Evolutionary conservation across 2,888 invertebrate genomes (phyloP).

Genomic region (Pyrrhia umbra): DNA sequence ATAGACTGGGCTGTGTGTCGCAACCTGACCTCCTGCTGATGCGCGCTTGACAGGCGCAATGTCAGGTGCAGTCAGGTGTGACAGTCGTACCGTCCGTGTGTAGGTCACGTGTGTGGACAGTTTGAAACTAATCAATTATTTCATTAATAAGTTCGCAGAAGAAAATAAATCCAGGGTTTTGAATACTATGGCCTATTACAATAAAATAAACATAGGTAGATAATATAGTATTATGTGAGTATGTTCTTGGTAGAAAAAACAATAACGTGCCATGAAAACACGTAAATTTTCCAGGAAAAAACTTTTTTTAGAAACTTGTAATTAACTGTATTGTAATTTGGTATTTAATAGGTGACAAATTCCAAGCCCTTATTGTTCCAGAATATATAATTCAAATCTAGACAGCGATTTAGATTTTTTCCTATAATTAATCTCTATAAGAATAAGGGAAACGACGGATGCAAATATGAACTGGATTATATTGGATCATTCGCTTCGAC

Average conservation of each 20-base stretch:
- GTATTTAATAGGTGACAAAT: conserved; percentile 29
- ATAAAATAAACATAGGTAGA: neutral
- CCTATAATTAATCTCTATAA: too few species aligned
- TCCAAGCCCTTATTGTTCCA: conserved; percentile 4
- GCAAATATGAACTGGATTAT: too few species aligned
- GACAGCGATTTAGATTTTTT: too few species aligned
- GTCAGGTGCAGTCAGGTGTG: conserved; percentile 66
- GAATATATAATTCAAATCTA: too few species aligned
- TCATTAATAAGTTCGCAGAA: too few species aligned
- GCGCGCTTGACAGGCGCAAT: conserved; percentile 62
- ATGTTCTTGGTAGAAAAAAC: neutral
- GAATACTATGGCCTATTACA: too few species aligned
- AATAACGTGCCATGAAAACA: neutral
- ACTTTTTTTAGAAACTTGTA: conserved; percentile 26
- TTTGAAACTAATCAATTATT: neutral
- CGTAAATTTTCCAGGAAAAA: conserved; percentile 3
- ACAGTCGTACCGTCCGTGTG: conserved; percentile 58
- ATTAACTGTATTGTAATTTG: neutral
- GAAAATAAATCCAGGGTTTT: too few species aligned
- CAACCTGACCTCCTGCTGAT: conserved; percentile 63
- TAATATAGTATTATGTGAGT: too few species aligned
- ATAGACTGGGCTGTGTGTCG: conserved; percentile 62
- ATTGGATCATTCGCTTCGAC: too few species aligned
- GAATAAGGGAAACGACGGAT: too few species aligned
- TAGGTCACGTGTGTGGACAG: conserved; percentile 3